Base-by-base conservation (phyloP, 2,888 invertebrate genomes). In the Pyrrhosoma nymphula region DNA sequence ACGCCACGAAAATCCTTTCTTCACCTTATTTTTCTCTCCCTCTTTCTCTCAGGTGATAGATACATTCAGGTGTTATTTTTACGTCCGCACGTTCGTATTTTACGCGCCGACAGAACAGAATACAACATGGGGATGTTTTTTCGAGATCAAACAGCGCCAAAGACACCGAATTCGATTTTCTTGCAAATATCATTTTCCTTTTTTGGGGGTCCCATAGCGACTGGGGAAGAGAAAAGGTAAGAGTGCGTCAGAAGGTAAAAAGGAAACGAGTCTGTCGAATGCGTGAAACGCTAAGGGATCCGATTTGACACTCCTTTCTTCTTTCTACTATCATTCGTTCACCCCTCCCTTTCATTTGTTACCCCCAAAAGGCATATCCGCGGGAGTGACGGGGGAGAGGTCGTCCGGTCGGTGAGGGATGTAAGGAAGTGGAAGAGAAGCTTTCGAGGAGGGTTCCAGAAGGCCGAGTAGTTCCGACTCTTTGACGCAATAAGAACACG, bases 281-380 rank as follows among this genome's bases (percentile, higher is more conserved):
- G 55, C n/a, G 89, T 20, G 12, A n/a, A 56, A 56, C 89, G 55
- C 89, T 8, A 89, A 89, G 56, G 55, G n/a, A 89, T 56, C 89
- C 89, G 89, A 89, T 89, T 89, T 89, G 89, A 89, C 89, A n/a
- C 56, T 56, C 88, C 35, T n/a, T 82, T 82, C 35, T 82, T 88
- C n/a, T 26, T 20, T 47, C 88, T 39, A 26, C 35, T 47, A 12
- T 6, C 18, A 39, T 55, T 10, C 56, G 16, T 26, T 14, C 82
- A 35, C 82, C 60, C 12, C 60, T 82, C 47, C n/a, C 69, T 69
- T 69, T 82, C 82, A 82, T 82, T 35, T 82, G 35, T 14, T 69
- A 69, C 82, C 16, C 82, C 82, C 69, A 26, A 82, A 82, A 82
- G 82, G 82, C 0, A 82, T 82, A 23, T 18, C 6, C 14, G 82